phyloP scores from a whole-genome alignment of 2,113 vertebrate species.

The Corvus cornix region DNA sequence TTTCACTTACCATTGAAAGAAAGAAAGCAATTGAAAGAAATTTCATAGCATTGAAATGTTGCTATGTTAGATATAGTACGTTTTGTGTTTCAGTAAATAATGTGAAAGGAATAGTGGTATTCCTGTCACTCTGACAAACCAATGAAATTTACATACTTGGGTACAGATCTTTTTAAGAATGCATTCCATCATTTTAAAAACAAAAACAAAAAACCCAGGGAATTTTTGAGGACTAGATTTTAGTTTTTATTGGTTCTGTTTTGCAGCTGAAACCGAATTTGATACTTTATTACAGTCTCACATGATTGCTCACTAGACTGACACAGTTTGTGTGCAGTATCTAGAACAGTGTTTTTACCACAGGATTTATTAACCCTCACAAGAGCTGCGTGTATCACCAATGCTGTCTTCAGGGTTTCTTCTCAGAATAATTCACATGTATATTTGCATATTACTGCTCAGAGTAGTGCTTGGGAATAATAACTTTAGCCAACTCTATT shows the following conservation, averaged over 20 bases:
- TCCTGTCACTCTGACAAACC: neutral
- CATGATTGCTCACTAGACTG: neutral
- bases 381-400: rapidly evolving
- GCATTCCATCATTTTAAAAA: neutral
- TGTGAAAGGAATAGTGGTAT: neutral
- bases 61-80: neutral
- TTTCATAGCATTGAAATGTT: neutral
- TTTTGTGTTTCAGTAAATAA: neutral
- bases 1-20: neutral
- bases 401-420: neutral
- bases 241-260: neutral
- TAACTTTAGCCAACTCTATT: neutral
- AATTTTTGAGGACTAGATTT: neutral
- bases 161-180: neutral
- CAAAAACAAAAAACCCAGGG: neutral
- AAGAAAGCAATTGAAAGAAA: neutral
- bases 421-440: neutral
- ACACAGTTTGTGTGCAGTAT: neutral
- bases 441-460: neutral
- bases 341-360: neutral
- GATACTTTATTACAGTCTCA: neutral
- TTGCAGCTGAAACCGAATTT: neutral
- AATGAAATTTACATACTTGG: neutral
- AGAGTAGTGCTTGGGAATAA: neutral
- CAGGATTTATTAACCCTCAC: neutral